A percentile compares a stretch with the other conserved stretches of the same genome.
Conservation (phyloP, 2,113 vertebrate genomes). For the Phodopus roborovskii region DNA sequence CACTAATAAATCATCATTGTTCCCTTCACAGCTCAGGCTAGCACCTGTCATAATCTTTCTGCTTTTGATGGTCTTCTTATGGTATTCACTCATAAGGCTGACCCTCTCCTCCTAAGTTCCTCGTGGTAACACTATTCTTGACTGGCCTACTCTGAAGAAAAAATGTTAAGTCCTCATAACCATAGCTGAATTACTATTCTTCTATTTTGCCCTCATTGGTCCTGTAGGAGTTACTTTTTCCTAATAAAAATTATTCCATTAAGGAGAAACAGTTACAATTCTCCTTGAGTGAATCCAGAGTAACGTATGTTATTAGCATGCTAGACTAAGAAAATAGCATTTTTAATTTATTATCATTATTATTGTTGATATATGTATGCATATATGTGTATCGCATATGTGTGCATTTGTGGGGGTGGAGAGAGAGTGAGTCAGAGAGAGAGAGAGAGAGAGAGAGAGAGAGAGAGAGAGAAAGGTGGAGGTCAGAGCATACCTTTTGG, state of each 20-base stretch:
- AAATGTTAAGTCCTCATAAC: not conserved
- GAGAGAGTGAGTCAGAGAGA: not conserved
- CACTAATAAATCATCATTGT: not conserved
- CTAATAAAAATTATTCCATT: not conserved
- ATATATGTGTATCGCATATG: not conserved
- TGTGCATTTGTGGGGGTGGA: not conserved
- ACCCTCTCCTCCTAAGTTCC: not conserved
- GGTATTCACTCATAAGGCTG: not conserved
- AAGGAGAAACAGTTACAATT: not conserved
- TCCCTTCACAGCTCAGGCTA: not conserved
- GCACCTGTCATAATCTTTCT: not conserved
- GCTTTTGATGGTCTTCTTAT: not conserved
- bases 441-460: not conserved
- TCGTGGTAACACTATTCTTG: not conserved
- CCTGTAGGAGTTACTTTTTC: not conserved
- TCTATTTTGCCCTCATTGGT: not conserved
- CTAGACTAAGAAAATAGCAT: not conserved
- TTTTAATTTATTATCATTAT: not conserved
- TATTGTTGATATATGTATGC: not conserved
- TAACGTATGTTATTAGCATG: conserved; percentile 25
- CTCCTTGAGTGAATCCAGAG: not conserved
- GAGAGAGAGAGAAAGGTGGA: not conserved
- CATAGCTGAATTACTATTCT: not conserved
- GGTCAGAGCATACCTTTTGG: not conserved
- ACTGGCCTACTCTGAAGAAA: not conserved